Base-by-base conservation (phyloP, 2,888 invertebrate genomes). In the Troides helena region DNA sequence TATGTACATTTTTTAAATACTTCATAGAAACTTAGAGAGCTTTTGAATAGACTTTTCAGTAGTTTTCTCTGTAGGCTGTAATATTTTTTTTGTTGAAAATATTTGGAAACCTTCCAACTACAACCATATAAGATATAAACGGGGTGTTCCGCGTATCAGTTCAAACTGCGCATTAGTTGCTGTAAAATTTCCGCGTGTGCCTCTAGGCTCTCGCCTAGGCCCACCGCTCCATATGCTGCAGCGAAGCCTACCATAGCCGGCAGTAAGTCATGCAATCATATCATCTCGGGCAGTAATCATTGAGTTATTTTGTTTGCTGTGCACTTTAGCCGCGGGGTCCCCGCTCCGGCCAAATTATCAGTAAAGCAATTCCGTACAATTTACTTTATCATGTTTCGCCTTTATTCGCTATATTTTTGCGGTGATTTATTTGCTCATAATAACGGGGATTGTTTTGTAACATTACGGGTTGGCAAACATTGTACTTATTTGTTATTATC, bases 221-320 rank as follows among this genome's bases (percentile, higher is more conserved):
- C 85, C 86, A 77, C 80, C 73, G 73, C 77, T 75, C 72, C 78
- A 78, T 75, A 72, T 74, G 71, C 74, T 72, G 72, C 72, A 70
- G 72, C 68, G 73, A 67, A 71, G 73, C 73, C 72, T 69, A 39
- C 70, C 72, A 69, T 67, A 68, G 72, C 70, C 69, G 74, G 72
- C 72, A 70, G 76, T 76, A 74, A 76, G 72, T 78, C 80, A 77
- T 76, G 82, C 84, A 83, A 84, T 83, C 84, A 81, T 83, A 81
- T 81, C 83, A 80, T 84, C 84, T 80, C 74, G 72, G 78, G 78
- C 76, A 74, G 85, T 85, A 88, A 90, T 90, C 88, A 87, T 82
- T 77, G 77, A 74, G 82, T 84, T 81, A 86, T 85, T 86, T 85
- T 88, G 87, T 89, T 88, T 87, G 84, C 83, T 77, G 78, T 83